Evolutionary conservation across 2,888 invertebrate species (phyloP), one percentile per base, ranked within the genome.

Genomic region (Cryptops parisi): DNA sequence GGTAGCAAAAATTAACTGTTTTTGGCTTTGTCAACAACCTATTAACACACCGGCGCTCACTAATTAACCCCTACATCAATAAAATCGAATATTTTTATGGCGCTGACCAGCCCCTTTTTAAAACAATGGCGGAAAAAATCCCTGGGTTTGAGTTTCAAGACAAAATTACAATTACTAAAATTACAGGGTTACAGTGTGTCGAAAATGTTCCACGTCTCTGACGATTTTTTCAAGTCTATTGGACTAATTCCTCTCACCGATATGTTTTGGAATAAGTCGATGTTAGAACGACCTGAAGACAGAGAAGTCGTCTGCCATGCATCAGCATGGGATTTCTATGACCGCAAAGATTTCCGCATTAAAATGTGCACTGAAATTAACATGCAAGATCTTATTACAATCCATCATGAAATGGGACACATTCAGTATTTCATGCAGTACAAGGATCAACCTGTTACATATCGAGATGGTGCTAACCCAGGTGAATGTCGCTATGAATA

Each of bases 191-290:
- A 81, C 67, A 85, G 84, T 0, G 73, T 80, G 0, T 62, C 77
- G 38, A 81, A 80, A 64, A 88, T 91, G 65, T 91, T 89, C 70
- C 74, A 80, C 63, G 76, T 81, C 68, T 81, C 87, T 0, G 90
- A 91, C 63, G 80, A 83, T 58, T 91, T 90, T 71, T 90, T 89
- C 69, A 77, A 76, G 45, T 88, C 88, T 0, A 71, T 90, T 58
- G 86, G 87, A 62, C 70, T 91, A 62, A 81, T 80, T 1, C 78
- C 79, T 43, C 80, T 91, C 80, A 83, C 89, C 0, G 77, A 80
- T 58, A 68, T 72, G 23, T 90, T 90, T 70, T 91, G 90, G 90
- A 74, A 83, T 54, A 80, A 80, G 57, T 88, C 89, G 0, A 82
- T 91, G 40, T 76, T 91, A 54, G 80, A 81, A 61, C 87, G 88